A percentile compares a stretch with the other conserved stretches of the same genome.
Conservation (phyloP, 2,797 vertebrate species). For the Neoniphon sammara region DNA sequence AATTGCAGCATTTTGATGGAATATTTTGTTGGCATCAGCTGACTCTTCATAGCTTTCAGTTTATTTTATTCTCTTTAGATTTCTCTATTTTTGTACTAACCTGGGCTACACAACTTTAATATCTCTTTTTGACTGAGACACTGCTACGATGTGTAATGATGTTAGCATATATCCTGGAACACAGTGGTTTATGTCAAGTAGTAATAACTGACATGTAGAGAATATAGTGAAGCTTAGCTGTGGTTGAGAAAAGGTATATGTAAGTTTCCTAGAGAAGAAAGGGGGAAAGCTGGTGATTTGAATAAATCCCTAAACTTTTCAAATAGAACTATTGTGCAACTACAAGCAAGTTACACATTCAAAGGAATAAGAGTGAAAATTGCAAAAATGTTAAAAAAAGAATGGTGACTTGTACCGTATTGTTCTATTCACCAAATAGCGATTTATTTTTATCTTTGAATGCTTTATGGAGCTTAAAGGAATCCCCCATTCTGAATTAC, state of each 20-base stretch:
- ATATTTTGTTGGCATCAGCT: conserved; percentile 28
- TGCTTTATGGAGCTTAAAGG: conserved; percentile 40
- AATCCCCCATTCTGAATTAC: conserved; percentile 35
- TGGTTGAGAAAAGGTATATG: background rate
- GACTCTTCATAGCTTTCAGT: conserved; percentile 35
- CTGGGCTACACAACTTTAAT: conserved; percentile 31
- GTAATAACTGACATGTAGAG: conserved; percentile 22
- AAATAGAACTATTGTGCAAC: conserved; percentile 17
- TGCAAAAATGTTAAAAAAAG: conserved; percentile 11
- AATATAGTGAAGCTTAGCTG: conserved; percentile 20
- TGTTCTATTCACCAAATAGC: conserved; percentile 32
- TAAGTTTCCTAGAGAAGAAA: background rate
- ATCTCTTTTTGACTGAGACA: conserved; percentile 37
- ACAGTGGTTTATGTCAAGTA: conserved; percentile 32
- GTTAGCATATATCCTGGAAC: conserved; percentile 27
- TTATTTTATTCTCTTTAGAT: conserved; percentile 43
- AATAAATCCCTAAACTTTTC: conserved; percentile 7
- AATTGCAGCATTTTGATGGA: conserved; percentile 14
- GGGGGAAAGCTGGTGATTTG: background rate
- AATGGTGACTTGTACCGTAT: conserved; percentile 8
- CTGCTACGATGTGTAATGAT: conserved; percentile 42
- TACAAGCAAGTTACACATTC: conserved; percentile 13
- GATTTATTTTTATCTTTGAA: conserved; percentile 46
- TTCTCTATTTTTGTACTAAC: conserved; percentile 76
- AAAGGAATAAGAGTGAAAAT: background rate